Evolutionary conservation across 2,888 invertebrate species (phyloP), one percentile per base, ranked within the genome.

Genomic region (Dorcus parallelipipedus): DNA sequence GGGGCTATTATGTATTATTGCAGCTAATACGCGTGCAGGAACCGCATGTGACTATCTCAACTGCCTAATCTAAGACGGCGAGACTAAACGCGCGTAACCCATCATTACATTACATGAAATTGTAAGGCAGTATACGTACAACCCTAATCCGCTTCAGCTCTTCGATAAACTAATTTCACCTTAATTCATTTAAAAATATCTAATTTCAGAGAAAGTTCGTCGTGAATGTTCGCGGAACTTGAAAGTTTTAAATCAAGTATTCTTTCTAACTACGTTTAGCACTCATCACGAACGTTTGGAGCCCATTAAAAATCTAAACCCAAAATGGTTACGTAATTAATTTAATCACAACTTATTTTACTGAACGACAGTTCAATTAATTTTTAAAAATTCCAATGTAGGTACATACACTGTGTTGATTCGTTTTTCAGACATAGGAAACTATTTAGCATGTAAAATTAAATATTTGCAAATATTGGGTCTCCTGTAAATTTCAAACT

Each of bases 1-100:
- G 66, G 77, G 76, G 73, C 77, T 77, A 78, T 78, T 78, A 78
- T 74, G 75, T 77, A 71, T 77, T 78, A 78, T 78, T 77, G 77
- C 74, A 75, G 77, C 73, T 77, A 77, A 77, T 77, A 76, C 74
- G 73, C 74, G 73, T 74, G 72, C 71, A 72, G 70, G 71, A 71
- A 68, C 69, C 71, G 67, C 71, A 71, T 71, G 71, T 68, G 73
- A 72, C 74, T 75, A 75, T 76, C 75, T 73, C 67, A 70, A 65
- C 69, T 69, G 69, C 69, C 70, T 72, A 72, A 73, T 73, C 72
- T 73, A 73, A 71, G 71, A 72, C 67, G 67, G 67, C 68, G 67
- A 67, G 66, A 66, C 68, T 63, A 67, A 69, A 69, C 65, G 67
- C 66, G 67, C 67, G 67, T 64, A 74, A 73, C 75, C 72, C 70